phyloP scores from a whole-genome alignment of 2,113 vertebrate species.

The Prunella himalayana region DNA sequence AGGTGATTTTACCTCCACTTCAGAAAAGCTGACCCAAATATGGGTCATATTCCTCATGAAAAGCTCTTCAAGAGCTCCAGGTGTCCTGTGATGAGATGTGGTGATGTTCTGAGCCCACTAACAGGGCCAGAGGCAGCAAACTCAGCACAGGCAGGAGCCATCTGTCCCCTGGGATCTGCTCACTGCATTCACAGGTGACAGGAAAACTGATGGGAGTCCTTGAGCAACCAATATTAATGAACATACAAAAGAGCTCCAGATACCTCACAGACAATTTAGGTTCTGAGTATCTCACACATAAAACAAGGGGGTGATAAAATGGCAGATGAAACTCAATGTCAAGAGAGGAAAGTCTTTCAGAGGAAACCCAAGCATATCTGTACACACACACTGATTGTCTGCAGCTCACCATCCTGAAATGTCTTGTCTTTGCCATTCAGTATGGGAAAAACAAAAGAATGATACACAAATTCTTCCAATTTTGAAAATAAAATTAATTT shows the following conservation, averaged over 20 bases:
- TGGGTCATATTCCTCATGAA: background rate
- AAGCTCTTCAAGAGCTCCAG: background rate
- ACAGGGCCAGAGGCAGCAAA: background rate
- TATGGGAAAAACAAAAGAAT: background rate
- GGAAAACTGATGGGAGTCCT: background rate
- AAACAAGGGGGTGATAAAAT: background rate
- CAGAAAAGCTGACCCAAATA: background rate
- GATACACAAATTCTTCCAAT: background rate
- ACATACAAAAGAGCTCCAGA: background rate
- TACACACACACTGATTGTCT: background rate
- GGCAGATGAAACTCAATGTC: background rate
- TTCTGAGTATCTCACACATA: background rate
- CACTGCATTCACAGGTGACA: background rate
- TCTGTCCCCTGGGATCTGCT: background rate
- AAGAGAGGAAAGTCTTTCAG: background rate
- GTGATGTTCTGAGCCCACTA: background rate
- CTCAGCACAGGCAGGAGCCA: accelerated
- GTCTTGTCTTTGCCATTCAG: background rate
- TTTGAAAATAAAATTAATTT: background rate
- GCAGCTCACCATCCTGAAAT: background rate
- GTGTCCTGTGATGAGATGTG: background rate
- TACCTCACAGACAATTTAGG: background rate
- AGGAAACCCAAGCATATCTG: background rate
- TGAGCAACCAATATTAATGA: background rate
- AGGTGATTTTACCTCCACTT: background rate